A percentile compares a stretch with the other conserved stretches of the same genome.
These are phyloP conservation scores for Cynopterus brachyotis DNA, from an alignment of 2,113 vertebrate species.

Conservation along the genomic window DNA sequence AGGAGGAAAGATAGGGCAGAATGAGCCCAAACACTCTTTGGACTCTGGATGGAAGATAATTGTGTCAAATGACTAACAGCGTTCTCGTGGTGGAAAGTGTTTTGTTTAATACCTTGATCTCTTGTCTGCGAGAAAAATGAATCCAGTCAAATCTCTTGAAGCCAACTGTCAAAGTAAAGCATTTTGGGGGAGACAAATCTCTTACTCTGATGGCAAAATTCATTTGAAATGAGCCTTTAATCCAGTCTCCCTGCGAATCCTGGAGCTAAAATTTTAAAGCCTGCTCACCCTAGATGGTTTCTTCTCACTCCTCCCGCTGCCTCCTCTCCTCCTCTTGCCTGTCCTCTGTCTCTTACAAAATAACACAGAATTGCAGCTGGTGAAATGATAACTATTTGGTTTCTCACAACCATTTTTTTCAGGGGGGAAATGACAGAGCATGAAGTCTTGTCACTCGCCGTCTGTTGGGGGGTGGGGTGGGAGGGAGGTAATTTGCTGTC, in stretches of 20 bases:
- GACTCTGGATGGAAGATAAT: background rate
- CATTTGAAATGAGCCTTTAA: background rate
- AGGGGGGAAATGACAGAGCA: background rate
- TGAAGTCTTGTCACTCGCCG: background rate
- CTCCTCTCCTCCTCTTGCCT: fast-evolving
- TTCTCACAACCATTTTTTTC: background rate
- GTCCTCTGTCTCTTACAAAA: background rate
- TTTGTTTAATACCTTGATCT: constrained; percentile 34
- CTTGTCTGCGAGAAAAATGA: constrained; percentile 7
- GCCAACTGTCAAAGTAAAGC: constrained; percentile 28
- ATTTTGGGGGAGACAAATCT: constrained; percentile 3
- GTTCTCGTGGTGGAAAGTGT: background rate
- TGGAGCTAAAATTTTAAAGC: background rate
- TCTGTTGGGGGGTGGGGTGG: background rate
- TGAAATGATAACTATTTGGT: background rate
- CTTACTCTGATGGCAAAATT: constrained; percentile 47
- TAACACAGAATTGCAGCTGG: background rate
- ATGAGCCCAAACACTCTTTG: no score
- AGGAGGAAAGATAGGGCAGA: background rate
- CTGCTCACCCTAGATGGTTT: background rate
- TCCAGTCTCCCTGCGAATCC: background rate
- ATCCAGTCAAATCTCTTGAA: constrained; percentile 17
- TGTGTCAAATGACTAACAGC: background rate
- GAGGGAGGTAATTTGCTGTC: fast-evolving
- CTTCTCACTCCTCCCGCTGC: background rate